Base-by-base conservation (phyloP, 2,113 vertebrate species). In the Falcunculus frontatus region DNA sequence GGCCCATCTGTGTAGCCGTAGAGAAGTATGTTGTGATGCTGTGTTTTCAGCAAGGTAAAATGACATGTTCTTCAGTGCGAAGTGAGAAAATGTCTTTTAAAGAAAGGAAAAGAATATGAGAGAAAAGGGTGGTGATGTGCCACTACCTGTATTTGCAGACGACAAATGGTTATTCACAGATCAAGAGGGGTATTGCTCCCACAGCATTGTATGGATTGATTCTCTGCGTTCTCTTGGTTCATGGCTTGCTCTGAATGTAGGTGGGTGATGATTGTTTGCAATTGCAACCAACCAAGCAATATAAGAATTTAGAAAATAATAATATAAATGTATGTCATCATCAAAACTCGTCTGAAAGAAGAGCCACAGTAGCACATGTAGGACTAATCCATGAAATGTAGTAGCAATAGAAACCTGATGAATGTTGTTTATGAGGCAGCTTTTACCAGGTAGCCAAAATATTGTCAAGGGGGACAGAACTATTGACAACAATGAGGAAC, bases 61-160 rank as follows among this genome's bases (percentile, higher is more conserved):
- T 25, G 41, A 21, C 5, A 3, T 23, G 9, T 82, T 86, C 53
- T 69, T 26, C 52, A 33, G 25, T 44, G 63, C 47, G 32, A 86
- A 60, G 18, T 44, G 35, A 82, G 41, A 55, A 69, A 26, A n/a
- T 29, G 9, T 21, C n/a, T 87, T 23, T 35, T 44, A 8, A 25
- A 60, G 46, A 62, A 73, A 60, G 41, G 42, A 69, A 52, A 53
- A 62, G 12, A 63, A 33, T 59, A n/a, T n/a, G 11, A 64, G 60
- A 29, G 50, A 19, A 52, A 35, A 47, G 19, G 16, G 14, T 29
- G 18, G 13, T 50, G 23, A 6, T 42, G 39, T 35, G 25, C 83
- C 44, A 23, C 22, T 59, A 1, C 0, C 0, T 29, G 9, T 35
- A 20, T 81, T 64, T 77, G 32, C 62, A 60, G 49, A 39, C 4